Conservation (phyloP, 2,888 invertebrate species). For the Hemithea aestivaria region DNA sequence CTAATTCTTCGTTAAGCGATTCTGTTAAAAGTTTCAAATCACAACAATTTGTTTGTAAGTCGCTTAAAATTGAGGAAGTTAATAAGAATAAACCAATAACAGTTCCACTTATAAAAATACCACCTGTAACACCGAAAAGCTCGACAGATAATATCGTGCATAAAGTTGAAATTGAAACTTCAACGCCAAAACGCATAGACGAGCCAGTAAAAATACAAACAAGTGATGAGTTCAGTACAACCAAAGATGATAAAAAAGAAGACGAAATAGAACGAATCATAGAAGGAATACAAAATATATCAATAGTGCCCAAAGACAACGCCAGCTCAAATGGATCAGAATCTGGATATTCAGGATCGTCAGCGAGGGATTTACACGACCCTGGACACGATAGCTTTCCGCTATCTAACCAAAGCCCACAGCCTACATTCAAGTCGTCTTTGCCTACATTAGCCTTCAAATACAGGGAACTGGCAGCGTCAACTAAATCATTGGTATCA, state of each 20-base stretch:
- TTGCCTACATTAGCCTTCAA: conserved; percentile 38
- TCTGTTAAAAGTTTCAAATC: conserved; percentile 7
- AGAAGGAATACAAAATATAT: conserved; percentile 32
- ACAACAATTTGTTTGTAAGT: conserved; percentile 14
- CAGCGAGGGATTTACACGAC: conserved; percentile 40
- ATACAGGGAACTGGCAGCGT: conserved; percentile 31
- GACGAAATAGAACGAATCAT: conserved; percentile 28
- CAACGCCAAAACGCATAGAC: conserved; percentile 38
- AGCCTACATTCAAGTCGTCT: conserved; percentile 40
- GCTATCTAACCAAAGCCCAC: conserved; percentile 18
- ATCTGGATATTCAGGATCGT: conserved; percentile 52
- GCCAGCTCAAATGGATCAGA: conserved; percentile 50
- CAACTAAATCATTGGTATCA: conserved; percentile 45
- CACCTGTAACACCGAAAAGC: conserved; percentile 8
- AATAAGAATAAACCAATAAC: conserved; percentile 3
- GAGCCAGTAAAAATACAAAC: conserved; percentile 1
- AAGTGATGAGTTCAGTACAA: conserved; percentile 10
- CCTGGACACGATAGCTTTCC: conserved; percentile 23
- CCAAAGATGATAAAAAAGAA: conserved; percentile 21
- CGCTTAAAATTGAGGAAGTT: conserved; percentile 15
- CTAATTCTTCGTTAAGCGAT: conserved; percentile 7
- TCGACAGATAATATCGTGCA: conserved; percentile 29
- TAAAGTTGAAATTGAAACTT: conserved; percentile 43
- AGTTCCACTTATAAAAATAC: conserved; percentile 2
- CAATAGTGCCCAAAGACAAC: conserved; percentile 34